A percentile compares a stretch with the other conserved stretches of the same genome.
Evolutionary conservation across 2,113 vertebrate species (phyloP).

Genomic region (Corythoichthys intestinalis): DNA sequence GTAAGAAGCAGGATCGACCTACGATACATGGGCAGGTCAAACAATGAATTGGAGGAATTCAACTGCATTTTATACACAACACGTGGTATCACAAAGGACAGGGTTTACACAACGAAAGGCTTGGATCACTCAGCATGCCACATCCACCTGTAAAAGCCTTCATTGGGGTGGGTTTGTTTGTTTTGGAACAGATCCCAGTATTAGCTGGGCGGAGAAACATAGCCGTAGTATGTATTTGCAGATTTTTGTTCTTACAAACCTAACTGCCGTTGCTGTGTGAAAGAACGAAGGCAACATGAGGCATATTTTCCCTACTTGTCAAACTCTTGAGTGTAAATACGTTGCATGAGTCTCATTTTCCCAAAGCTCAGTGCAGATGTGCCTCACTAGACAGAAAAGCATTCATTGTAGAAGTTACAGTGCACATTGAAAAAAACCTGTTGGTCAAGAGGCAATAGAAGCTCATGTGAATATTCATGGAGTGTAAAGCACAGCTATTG

Average conservation of each 20-base stretch:
- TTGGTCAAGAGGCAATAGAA: neutral
- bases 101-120: conserved; percentile 13
- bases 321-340: conserved; percentile 18
- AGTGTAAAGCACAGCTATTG: neutral
- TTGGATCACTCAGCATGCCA: neutral
- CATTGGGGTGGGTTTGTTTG: conserved; percentile 9
- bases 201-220: conserved; percentile 2
- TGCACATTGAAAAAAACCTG: neutral
- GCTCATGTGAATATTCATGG: neutral
- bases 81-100: neutral
- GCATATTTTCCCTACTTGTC: conserved; percentile 40
- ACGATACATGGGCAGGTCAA: neutral
- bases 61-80: conserved; percentile 2
- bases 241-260: conserved; percentile 9
- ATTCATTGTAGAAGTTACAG: conserved; percentile 19
- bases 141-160: conserved; percentile 5
- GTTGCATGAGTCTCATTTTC: conserved; percentile 40
- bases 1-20: neutral
- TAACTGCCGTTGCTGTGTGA: neutral
- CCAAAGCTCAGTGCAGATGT: conserved; percentile 4
- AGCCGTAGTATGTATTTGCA: neutral
- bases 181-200: conserved; percentile 12
- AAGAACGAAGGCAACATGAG: conserved; percentile 31
- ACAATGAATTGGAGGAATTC: conserved; percentile 2
- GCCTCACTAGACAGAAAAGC: conserved; percentile 15